These are phyloP conservation scores for Chorisops tibialis DNA, from an alignment of 2,888 invertebrate genomes.

Conservation along the genomic window DNA sequence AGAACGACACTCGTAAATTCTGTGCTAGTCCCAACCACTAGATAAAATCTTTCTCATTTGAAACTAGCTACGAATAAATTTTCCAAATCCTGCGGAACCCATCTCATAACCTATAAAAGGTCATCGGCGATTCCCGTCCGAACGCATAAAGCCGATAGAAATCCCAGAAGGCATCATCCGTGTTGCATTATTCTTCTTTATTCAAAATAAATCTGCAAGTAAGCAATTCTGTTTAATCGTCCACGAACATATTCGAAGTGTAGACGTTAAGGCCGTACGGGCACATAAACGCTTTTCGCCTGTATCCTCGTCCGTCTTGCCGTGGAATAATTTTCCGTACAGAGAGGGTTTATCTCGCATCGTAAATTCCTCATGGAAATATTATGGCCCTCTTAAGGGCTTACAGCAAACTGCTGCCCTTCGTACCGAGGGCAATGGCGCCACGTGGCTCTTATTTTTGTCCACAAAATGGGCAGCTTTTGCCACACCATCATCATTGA, in stretches of 20 bases:
- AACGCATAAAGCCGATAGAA: no score
- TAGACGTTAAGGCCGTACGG: slow-evolving; percentile 2
- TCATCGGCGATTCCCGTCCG: no score
- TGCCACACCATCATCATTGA: slow-evolving; percentile 6
- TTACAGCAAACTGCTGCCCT: slow-evolving; percentile 7
- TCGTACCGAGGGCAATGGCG: slow-evolving; percentile 13
- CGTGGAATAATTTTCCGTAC: not conserved
- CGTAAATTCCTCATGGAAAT: slow-evolving; percentile 12
- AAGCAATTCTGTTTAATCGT: slow-evolving; percentile 17
- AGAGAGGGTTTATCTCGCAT: slow-evolving; percentile 18
- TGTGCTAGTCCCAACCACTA: no score
- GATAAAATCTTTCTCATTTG: no score
- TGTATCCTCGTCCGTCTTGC: not conserved
- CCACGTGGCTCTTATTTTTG: slow-evolving; percentile 21
- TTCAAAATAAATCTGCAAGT: slow-evolving; percentile 16
- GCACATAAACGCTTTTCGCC: slow-evolving; percentile 18
- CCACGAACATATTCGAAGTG: slow-evolving; percentile 5
- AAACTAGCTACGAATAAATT: no score
- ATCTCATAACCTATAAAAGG: no score
- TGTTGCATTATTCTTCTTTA: no score
- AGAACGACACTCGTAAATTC: no score
- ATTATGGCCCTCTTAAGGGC: slow-evolving; percentile 4
- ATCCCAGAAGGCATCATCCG: no score
- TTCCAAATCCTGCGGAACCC: no score
- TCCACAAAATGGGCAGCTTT: slow-evolving; percentile 2